A percentile compares a stretch with the other conserved stretches of the same genome.
Evolutionary conservation across 2,797 vertebrate genomes (phyloP).

Genomic region (Melanotaenia trifasciata): DNA sequence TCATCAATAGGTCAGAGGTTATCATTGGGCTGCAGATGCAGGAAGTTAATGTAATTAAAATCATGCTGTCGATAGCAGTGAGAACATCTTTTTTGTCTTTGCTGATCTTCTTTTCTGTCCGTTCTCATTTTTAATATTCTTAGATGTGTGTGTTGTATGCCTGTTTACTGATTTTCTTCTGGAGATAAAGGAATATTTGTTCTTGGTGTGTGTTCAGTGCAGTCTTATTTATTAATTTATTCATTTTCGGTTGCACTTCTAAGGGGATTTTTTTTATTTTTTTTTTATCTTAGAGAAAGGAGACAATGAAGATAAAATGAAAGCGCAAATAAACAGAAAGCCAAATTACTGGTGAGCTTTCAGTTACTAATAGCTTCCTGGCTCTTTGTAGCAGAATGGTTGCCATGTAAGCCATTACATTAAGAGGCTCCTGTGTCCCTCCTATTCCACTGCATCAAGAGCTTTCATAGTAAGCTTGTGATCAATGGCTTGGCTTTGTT

Average conservation of each 20-base stretch:
- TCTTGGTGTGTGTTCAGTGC: neutral
- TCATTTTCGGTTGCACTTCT: neutral
- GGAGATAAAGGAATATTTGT: neutral
- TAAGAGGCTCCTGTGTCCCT: constrained; percentile 5
- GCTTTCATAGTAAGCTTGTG: constrained; percentile 36
- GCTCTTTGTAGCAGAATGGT: constrained; percentile 6
- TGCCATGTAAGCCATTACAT: constrained; percentile 17
- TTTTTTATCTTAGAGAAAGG: neutral
- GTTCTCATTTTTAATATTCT: neutral
- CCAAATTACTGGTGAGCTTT: constrained; percentile 4
- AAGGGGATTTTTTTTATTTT: neutral
- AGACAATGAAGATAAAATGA: neutral
- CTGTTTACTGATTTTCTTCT: constrained; percentile 8
- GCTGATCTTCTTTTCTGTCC: constrained; percentile 26
- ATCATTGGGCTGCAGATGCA: constrained; percentile 78
- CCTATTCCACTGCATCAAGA: constrained; percentile 11
- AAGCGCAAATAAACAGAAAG: neutral
- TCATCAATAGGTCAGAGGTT: constrained; percentile 84
- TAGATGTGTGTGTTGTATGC: constrained; percentile 11
- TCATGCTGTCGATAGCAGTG: constrained; percentile 66
- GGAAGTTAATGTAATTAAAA: constrained; percentile 82
- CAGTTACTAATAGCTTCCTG: constrained; percentile 10
- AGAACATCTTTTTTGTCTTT: constrained; percentile 55
- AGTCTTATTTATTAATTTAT: constrained; percentile 1
- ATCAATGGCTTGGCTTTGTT: constrained; percentile 32